Evolutionary conservation across 2,888 invertebrate species (phyloP), one percentile per base, ranked within the genome.

Genomic region (Andrena hattorfiana): DNA sequence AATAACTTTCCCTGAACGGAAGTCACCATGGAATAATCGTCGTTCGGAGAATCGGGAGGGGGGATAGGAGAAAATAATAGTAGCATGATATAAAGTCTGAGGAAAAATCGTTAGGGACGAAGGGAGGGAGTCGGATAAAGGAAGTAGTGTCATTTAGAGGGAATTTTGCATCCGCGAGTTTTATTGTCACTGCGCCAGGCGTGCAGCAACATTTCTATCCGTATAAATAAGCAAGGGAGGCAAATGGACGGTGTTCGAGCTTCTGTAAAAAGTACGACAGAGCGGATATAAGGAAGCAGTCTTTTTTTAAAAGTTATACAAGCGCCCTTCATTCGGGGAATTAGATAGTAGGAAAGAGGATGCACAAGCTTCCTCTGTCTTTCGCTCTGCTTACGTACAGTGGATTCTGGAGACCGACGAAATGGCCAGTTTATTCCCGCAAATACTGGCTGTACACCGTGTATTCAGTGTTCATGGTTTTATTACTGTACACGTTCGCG

Each of bases 391-490:
- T 88, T 8, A 85, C 85, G 2, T 83, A 42, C n/a, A 67, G 68
- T 8, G 87, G 87, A 3, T 88, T 81, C 32, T 88, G 87, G 87
- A 83, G 77, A 8, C 87, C 87, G 3, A 26, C 64, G 7, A 16
- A 59, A 16, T 87, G 86, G 86, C 49, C 77, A 1, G n/a, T 28
- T 5, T 26, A 59, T 5, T 79, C 81, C 2, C 2, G 74, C 1
- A 84, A 81, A 59, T 85, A 70, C 16, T 71, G 73, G 60, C 2
- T 86, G n/a, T 88, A 88, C 66, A 75, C 66, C 2, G 10, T 69
- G n/a, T 88, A 83, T 26, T 81, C 87, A 3, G 23, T 56, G 2
- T n/a, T 74, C 0, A 86, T 88, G 87, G 23, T 78, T 7, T 54
- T 64, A 1, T 26, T 79, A 3, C 20, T 89, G 10, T 67, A 75